Evolutionary conservation across 2,113 vertebrate species (phyloP).

Genomic region (Orientallactaga bullata): DNA sequence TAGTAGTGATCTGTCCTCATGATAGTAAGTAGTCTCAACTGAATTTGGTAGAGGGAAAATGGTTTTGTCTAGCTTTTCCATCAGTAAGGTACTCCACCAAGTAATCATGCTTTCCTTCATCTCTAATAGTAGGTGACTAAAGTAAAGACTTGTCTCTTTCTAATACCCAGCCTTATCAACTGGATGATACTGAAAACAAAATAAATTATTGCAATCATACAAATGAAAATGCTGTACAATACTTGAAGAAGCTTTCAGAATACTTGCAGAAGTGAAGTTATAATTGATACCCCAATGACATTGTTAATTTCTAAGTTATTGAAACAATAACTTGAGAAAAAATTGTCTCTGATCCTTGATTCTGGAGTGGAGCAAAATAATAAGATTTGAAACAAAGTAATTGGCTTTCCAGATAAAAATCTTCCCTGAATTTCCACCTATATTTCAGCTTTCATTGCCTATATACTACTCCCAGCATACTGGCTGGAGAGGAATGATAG

Average conservation of each 20-base stretch:
- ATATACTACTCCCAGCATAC: neutral
- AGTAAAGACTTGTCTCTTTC: neutral
- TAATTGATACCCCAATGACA: neutral
- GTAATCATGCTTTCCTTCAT: slow-evolving; percentile 35
- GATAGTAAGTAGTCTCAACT: slow-evolving; percentile 23
- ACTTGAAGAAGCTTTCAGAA: neutral
- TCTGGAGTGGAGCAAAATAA: slow-evolving; percentile 47
- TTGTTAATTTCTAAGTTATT: slow-evolving; percentile 56
- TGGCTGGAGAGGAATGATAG: neutral
- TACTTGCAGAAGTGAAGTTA: slow-evolving; percentile 47
- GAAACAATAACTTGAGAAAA: slow-evolving; percentile 37
- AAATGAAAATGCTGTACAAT: slow-evolving; percentile 6
- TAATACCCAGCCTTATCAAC: neutral
- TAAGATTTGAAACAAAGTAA: slow-evolving; percentile 49
- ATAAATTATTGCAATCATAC: slow-evolving; percentile 17
- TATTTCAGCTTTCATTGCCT: slow-evolving; percentile 40
- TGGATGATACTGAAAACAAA: slow-evolving; percentile 10
- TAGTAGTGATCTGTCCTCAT: slow-evolving; percentile 41
- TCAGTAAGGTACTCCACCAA: neutral
- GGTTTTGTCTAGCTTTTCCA: neutral
- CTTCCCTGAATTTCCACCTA: slow-evolving; percentile 52
- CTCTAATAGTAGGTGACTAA: slow-evolving; percentile 4
- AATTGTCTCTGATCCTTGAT: slow-evolving; percentile 10
- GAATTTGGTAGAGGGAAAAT: slow-evolving; percentile 16
- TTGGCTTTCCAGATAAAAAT: slow-evolving; percentile 52